These are phyloP conservation scores for Odontomyia ornata DNA, from an alignment of 2,888 invertebrate species.

Conservation along the genomic window DNA sequence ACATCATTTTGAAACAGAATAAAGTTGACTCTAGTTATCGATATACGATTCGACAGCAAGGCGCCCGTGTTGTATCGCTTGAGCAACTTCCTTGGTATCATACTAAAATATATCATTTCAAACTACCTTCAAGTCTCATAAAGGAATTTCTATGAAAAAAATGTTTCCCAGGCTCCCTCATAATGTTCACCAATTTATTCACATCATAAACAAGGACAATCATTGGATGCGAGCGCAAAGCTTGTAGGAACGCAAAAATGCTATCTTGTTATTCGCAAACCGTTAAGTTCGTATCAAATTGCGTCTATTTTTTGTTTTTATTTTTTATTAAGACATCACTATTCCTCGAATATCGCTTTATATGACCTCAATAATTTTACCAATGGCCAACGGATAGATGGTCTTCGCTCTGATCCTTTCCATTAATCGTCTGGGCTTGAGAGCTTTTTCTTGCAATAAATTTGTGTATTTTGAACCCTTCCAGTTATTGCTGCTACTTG, in stretches of 20 bases:
- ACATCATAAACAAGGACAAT: too few species aligned
- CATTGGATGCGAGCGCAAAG: too few species aligned
- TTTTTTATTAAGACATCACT: background rate
- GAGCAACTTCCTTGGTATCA: too few species aligned
- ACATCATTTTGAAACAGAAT: too few species aligned
- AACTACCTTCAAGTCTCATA: too few species aligned
- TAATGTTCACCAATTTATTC: too few species aligned
- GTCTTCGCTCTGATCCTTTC: conserved; percentile 23
- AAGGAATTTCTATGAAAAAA: too few species aligned
- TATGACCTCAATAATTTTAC: conserved; percentile 17
- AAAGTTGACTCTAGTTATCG: too few species aligned
- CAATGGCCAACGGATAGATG: conserved; percentile 8
- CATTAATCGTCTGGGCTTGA: conserved; percentile 29
- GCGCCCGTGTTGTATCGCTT: too few species aligned
- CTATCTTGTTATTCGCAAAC: conserved; percentile 23
- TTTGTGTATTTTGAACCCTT: conserved; percentile 37
- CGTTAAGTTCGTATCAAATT: conserved; percentile 32
- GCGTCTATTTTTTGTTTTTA: background rate
- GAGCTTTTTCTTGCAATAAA: conserved; percentile 37
- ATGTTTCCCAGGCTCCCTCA: too few species aligned
- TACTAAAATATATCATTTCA: too few species aligned
- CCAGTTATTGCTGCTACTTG: background rate
- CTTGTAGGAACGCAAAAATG: background rate
- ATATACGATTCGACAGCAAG: too few species aligned
- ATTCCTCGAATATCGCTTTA: background rate